Base-by-base conservation (phyloP, 2,797 vertebrate species). In the Cirrhinus molitorella region DNA sequence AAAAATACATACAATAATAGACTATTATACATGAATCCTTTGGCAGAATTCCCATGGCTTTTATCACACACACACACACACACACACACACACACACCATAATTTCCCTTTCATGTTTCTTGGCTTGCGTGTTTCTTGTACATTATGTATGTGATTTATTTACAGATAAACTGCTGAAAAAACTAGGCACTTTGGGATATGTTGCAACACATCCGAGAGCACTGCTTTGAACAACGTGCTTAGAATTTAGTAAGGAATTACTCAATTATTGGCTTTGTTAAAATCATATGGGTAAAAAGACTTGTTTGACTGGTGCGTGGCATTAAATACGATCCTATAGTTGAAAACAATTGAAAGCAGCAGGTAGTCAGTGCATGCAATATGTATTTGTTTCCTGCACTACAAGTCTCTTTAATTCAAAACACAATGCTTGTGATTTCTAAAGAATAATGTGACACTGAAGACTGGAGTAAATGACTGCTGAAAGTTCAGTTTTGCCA, bases 61-160 rank as follows among this genome's bases (percentile, higher is more conserved):
- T 70, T 80, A 70, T 80, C 16, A 80, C 65, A 45, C n/a, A 53
- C 47, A n/a, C n/a, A n/a, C n/a, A n/a, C n/a, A n/a, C n/a, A n/a
- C n/a, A n/a, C n/a, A n/a, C n/a, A n/a, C n/a, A n/a, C n/a, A n/a
- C n/a, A n/a, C n/a, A n/a, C n/a, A n/a, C n/a, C n/a, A n/a, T n/a
- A n/a, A n/a, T n/a, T n/a, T 70, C 25, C 10, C n/a, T 43, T 53
- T 40, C 3, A 16, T 51, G 8, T 49, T 28, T 34, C 10, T 4
- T 47, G 43, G 14, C 34, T 75, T 75, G 13, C 1, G 9, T 49
- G 55, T 34, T 40, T 10, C 12, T 61, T 31, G 13, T 49, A 37
- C 14, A n/a, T 71, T 70, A 47, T 72, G 43, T 31, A 47, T n/a
- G 17, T n/a, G 40, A 47, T 63, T 80, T 80, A n/a, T 80, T 63